A percentile compares a stretch with the other conserved stretches of the same genome.
Conservation (phyloP, 1,140 invertebrate genomes). For the Galendromus occidentalis region DNA sequence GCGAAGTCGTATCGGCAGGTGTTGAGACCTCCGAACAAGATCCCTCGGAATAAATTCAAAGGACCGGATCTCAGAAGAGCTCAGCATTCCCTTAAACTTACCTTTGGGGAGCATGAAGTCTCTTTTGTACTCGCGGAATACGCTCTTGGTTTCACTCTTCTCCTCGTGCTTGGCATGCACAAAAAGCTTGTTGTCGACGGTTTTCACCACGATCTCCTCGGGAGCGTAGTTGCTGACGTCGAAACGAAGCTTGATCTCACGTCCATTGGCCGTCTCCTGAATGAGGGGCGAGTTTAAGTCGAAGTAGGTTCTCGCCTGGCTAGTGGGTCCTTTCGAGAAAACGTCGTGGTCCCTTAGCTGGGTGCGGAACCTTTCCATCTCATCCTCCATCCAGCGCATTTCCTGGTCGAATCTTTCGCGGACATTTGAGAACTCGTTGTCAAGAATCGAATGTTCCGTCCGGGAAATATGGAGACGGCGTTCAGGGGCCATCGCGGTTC, state of each 20-base stretch:
- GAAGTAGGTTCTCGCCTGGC: conserved; percentile 36
- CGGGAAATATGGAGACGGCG: conserved; percentile 54
- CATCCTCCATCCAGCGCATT: conserved; percentile 94
- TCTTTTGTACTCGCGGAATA: conserved; percentile 84
- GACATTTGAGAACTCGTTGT: conserved; percentile 86
- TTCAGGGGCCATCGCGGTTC: conserved; percentile 23
- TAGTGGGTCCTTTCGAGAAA: not conserved
- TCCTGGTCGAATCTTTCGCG: conserved; percentile 83
- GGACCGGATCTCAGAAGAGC: not conserved
- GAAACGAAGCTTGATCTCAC: conserved; percentile 69
- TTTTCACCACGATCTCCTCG: conserved; percentile 88
- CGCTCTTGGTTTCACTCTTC: conserved; percentile 75
- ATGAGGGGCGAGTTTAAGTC: conserved; percentile 77
- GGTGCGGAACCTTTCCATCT: conserved; percentile 84
- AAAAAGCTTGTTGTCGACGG: conserved; percentile 83
- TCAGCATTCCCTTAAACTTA: not conserved
- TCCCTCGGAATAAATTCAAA: not conserved
- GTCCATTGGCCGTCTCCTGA: conserved; percentile 51
- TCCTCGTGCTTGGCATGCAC: conserved; percentile 91
- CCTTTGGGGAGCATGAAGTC: conserved; percentile 83
- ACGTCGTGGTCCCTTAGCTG: conserved; percentile 62
- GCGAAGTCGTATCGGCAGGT: not conserved
- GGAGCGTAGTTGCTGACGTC: conserved; percentile 83
- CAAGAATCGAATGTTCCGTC: conserved; percentile 81
- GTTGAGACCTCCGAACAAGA: not conserved